These are phyloP conservation scores for Australoheros facetus DNA, from an alignment of 2,797 vertebrate species.

Conservation along the genomic window DNA sequence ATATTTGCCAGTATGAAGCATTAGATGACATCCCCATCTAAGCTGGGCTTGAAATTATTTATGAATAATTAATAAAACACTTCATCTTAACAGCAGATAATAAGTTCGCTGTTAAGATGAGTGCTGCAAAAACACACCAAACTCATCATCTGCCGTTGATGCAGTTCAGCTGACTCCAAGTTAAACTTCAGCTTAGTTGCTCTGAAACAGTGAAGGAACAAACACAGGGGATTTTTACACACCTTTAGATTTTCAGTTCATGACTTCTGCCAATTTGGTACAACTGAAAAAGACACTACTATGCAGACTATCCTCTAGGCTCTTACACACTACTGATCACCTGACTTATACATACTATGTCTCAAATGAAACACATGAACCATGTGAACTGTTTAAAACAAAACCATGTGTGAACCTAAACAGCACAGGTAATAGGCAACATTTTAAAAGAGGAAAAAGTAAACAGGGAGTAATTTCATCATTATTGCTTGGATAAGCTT, in stretches of 20 bases:
- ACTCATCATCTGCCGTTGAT: constrained; percentile 6
- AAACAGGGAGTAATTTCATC: constrained; percentile 53
- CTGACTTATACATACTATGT: constrained; percentile 25
- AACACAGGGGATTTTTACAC: background rate
- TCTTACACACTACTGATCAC: constrained; percentile 25
- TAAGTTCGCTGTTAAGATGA: background rate
- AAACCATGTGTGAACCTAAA: constrained; percentile 23
- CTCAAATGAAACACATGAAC: constrained; percentile 30
- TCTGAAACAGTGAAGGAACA: constrained; percentile 13
- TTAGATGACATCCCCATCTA: background rate
- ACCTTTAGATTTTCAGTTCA: constrained; percentile 16
- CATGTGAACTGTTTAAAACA: constrained; percentile 51
- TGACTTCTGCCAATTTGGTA: constrained; percentile 19
- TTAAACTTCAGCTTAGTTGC: background rate
- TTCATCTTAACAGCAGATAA: background rate
- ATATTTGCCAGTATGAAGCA: background rate
- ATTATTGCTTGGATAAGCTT: constrained; percentile 79
- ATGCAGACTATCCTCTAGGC: constrained; percentile 29
- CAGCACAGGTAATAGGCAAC: constrained; percentile 38
- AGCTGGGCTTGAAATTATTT: constrained; percentile 1
- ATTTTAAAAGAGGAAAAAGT: constrained; percentile 30
- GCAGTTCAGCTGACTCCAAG: background rate
- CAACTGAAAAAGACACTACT: constrained; percentile 25
- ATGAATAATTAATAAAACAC: background rate
- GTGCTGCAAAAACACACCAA: background rate